A percentile compares a stretch with the other conserved stretches of the same genome.
phyloP scores from a whole-genome alignment of 2,888 invertebrate species.

The Pyrrhia umbra region DNA sequence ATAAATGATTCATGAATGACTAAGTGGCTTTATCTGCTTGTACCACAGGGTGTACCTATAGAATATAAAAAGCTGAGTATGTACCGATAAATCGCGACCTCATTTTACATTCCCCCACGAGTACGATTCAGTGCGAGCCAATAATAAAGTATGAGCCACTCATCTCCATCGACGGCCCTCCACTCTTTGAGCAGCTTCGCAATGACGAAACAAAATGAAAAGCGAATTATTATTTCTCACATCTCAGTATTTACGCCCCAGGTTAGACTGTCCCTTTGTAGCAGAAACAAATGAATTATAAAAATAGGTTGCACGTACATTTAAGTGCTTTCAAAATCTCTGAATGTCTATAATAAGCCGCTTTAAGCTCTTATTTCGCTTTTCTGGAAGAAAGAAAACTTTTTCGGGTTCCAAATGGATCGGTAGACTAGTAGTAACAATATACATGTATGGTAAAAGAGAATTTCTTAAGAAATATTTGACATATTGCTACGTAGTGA shows the following conservation, averaged over 20 bases:
- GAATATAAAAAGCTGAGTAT: conserved; percentile 45
- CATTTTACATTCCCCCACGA: conserved; percentile 81
- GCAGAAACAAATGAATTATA: conserved; percentile 74
- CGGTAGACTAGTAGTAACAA: conserved; percentile 45
- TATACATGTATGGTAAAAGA: conserved; percentile 56
- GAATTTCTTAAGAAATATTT: conserved; percentile 51
- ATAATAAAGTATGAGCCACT: conserved; percentile 87
- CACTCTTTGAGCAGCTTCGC: conserved; percentile 80
- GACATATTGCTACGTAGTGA: conserved; percentile 58
- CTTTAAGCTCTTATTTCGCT: conserved; percentile 27
- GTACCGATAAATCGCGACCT: conserved; percentile 78
- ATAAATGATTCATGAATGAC: conserved; percentile 57
- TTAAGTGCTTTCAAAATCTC: conserved; percentile 69
- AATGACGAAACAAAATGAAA: conserved; percentile 85
- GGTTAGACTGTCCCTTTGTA: conserved; percentile 72
- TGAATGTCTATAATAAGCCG: conserved; percentile 35
- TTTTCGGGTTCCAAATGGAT: conserved; percentile 17
- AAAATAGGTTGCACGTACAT: conserved; percentile 75
- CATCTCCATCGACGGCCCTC: conserved; percentile 82
- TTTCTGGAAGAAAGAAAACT: conserved; percentile 31
- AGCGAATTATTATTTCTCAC: conserved; percentile 85
- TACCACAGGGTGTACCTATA: too few relatives aligned
- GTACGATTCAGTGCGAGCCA: conserved; percentile 81
- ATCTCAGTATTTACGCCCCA: conserved; percentile 73
- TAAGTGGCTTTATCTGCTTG: conserved; percentile 58